These are phyloP conservation scores for Strix uralensis DNA, from an alignment of 2,113 vertebrate genomes.

Conservation along the genomic window DNA sequence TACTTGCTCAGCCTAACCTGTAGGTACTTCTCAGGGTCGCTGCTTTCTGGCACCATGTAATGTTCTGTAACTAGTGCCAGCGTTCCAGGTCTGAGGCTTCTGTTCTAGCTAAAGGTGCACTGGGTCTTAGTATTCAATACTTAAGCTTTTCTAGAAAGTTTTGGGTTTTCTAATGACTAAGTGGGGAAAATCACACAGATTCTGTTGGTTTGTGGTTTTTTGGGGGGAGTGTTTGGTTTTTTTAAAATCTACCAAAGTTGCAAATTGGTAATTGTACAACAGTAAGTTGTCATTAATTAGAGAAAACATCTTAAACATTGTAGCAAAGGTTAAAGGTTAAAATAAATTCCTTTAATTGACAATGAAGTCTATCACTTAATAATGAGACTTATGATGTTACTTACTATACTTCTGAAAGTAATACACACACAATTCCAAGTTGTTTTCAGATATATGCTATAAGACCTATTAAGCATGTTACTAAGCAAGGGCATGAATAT, in stretches of 20 bases:
- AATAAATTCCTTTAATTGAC: neutral
- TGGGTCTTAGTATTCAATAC: neutral
- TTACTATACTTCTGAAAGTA: neutral
- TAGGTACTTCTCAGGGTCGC: neutral
- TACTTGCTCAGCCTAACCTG: neutral
- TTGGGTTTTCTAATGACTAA: neutral
- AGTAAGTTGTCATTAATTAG: neutral
- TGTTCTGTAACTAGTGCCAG: neutral
- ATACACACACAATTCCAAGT: neutral
- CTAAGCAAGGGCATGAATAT: neutral
- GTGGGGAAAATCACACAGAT: neutral
- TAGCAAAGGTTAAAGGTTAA: neutral
- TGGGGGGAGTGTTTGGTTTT: neutral
- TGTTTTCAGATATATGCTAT: neutral
- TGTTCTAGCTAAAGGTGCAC: neutral
- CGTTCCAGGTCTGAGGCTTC: neutral
- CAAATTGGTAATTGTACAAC: neutral
- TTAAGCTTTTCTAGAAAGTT: neutral
- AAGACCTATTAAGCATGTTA: neutral
- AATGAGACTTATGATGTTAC: neutral
- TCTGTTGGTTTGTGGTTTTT: neutral
- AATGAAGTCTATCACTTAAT: neutral
- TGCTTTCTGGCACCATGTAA: neutral
- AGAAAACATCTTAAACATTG: neutral
- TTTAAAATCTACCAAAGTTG: neutral